Percentiles rank a stretch among this genome's conserved stretches.
These are phyloP conservation scores for Leptogaster cylindrica DNA, from an alignment of 2,888 invertebrate species.

Conservation along the genomic window DNA sequence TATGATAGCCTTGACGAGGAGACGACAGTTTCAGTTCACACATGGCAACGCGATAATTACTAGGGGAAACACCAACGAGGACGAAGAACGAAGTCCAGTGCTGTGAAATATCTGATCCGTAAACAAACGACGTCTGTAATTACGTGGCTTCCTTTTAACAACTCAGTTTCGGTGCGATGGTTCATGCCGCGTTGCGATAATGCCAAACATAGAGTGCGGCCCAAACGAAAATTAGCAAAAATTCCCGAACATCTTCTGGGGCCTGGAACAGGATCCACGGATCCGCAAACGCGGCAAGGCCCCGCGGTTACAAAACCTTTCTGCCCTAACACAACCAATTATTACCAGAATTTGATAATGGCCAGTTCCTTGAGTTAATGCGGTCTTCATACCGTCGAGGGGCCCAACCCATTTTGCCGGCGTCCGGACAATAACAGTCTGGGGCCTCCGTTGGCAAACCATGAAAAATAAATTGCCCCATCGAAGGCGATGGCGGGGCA, in stretches of 20 bases:
- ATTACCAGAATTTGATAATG: slow-evolving; percentile 47
- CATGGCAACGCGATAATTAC: too few species aligned
- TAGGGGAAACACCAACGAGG: too few species aligned
- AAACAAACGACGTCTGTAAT: slow-evolving; percentile 44
- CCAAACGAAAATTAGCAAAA: slow-evolving; percentile 21
- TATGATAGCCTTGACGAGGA: too few species aligned
- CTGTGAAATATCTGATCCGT: slow-evolving; percentile 39
- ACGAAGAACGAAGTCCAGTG: too few species aligned
- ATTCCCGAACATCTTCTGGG: not conserved
- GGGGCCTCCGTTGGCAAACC: not conserved
- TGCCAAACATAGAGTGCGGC: not conserved
- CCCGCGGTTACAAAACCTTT: slow-evolving; percentile 41
- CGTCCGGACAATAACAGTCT: slow-evolving; percentile 14
- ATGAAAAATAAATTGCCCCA: slow-evolving; percentile 30
- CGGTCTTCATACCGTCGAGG: slow-evolving; percentile 26
- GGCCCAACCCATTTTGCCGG: slow-evolving; percentile 29
- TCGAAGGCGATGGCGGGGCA: slow-evolving; percentile 6
- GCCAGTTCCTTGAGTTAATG: slow-evolving; percentile 31
- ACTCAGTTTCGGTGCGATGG: slow-evolving; percentile 27
- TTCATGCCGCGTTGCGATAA: not conserved
- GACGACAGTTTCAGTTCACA: too few species aligned
- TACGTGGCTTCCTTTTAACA: slow-evolving; percentile 35
- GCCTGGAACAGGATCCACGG: not conserved
- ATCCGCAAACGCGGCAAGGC: not conserved
- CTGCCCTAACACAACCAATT: slow-evolving; percentile 43